These are phyloP conservation scores for Galeruca laticollis DNA, from an alignment of 2,888 invertebrate species.

Conservation along the genomic window DNA sequence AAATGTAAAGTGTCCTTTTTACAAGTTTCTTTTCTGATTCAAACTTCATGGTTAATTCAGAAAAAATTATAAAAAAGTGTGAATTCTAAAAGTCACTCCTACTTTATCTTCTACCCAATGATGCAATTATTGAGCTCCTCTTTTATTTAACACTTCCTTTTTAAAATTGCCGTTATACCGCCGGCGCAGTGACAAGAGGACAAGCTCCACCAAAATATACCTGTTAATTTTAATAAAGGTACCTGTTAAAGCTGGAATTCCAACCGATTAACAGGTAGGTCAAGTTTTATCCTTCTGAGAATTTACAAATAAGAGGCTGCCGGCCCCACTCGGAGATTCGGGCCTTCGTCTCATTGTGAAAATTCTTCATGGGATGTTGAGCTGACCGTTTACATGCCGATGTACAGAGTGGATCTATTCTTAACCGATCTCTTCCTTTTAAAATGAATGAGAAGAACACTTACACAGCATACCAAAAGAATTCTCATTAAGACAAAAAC, in stretches of 20 bases:
- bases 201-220: slow-evolving; percentile 38
- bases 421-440: not conserved
- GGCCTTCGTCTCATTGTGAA: slow-evolving; percentile 49
- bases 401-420: not conserved
- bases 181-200: slow-evolving; percentile 27
- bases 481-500: too few relatives aligned
- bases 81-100: not conserved
- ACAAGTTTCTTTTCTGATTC: too few relatives aligned
- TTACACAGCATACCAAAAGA: too few relatives aligned
- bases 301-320: slow-evolving; percentile 53
- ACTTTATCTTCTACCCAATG: slow-evolving; percentile 8
- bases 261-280: slow-evolving; percentile 51
- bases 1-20: too few relatives aligned
- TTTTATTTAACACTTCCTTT: slow-evolving; percentile 32
- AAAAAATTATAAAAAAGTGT: slow-evolving; percentile 19
- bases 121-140: slow-evolving; percentile 30
- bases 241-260: slow-evolving; percentile 53
- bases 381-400: slow-evolving; percentile 16
- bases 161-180: slow-evolving; percentile 29
- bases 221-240: slow-evolving; percentile 46
- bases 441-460: too few relatives aligned
- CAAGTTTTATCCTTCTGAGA: slow-evolving; percentile 50
- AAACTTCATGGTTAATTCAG: too few relatives aligned
- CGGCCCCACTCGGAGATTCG: slow-evolving; percentile 40
- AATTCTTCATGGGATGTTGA: slow-evolving; percentile 40